Evolutionary conservation across 37 sponge, comb jelly and placozoan genomes (phyloP).

Genomic region (Tethya wilhelma): DNA sequence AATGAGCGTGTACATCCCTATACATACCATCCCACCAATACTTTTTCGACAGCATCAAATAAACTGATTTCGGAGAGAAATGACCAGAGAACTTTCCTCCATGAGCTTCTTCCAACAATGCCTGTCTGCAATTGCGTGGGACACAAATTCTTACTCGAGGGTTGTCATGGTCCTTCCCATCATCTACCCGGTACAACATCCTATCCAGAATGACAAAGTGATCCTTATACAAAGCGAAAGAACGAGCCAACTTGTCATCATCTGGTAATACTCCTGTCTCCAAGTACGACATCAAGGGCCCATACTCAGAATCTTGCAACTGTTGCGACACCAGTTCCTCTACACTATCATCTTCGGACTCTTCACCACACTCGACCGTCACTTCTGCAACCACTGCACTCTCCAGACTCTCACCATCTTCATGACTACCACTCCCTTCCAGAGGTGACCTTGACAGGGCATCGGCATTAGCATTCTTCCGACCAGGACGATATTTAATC

Average conservation of each 20-base stretch:
- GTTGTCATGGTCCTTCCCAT: conserved; percentile 22
- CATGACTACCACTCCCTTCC: not conserved
- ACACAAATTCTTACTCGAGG: conserved; percentile 25
- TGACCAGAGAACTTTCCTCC: conserved; percentile 45
- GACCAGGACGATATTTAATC: conserved; percentile 38
- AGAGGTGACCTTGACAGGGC: conserved; percentile 39
- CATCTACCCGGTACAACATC: conserved; percentile 46
- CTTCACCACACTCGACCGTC: not conserved
- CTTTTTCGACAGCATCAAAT: conserved; percentile 24
- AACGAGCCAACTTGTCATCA: conserved; percentile 24
- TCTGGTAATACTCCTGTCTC: conserved; percentile 46
- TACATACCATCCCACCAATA: conserved; percentile 65
- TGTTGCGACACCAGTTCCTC: conserved; percentile 2
- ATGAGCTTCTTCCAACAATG: conserved; percentile 50
- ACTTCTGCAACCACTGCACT: not conserved
- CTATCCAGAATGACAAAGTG: conserved; percentile 33
- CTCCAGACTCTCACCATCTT: not conserved
- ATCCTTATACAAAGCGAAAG: not conserved
- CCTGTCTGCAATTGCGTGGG: conserved; percentile 13
- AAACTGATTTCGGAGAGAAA: conserved; percentile 28
- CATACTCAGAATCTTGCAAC: conserved; percentile 22
- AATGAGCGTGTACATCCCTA: not conserved
- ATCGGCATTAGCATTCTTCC: conserved; percentile 50
- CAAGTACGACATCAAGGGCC: conserved; percentile 15
- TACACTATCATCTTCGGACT: not conserved